phyloP scores from a whole-genome alignment of 2,797 vertebrate genomes.

The Phrynocephalus forsythii region DNA sequence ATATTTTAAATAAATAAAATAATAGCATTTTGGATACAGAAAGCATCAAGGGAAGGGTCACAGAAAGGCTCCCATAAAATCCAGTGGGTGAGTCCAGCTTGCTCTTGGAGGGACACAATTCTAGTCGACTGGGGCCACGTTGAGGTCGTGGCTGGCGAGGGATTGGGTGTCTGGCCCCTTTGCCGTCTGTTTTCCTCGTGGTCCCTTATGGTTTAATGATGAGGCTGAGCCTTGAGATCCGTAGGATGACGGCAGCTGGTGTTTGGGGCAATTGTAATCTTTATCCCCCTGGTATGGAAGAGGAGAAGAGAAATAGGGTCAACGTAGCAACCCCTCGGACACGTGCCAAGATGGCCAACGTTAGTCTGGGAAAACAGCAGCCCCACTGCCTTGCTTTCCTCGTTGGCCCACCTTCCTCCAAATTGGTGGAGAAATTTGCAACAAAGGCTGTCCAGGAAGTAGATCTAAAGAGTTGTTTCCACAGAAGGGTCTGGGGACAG shows the following conservation, averaged over 20 bases:
- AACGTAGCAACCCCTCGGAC: not conserved
- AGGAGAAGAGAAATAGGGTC: not conserved
- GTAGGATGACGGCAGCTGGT: slow-evolving; percentile 8
- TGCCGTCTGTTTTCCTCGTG: not conserved
- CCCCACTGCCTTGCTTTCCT: not conserved
- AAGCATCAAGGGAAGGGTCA: too few relatives aligned
- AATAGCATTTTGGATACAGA: too few relatives aligned
- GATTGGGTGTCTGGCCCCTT: not conserved
- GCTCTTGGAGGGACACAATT: not conserved
- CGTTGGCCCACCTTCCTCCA: not conserved
- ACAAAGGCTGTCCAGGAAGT: too few relatives aligned
- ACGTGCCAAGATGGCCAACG: not conserved
- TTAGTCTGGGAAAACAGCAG: rapidly evolving
- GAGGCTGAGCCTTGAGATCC: not conserved
- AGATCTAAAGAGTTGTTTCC: too few relatives aligned
- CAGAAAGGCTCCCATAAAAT: too few relatives aligned
- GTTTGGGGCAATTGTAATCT: not conserved
- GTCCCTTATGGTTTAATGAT: slow-evolving; percentile 37
- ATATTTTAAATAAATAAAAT: too few relatives aligned
- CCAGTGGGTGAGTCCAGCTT: not conserved
- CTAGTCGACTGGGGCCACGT: not conserved
- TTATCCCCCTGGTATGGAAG: not conserved
- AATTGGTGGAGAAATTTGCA: too few relatives aligned
- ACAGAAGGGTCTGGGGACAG: not conserved
- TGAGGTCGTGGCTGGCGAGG: too few relatives aligned